phyloP scores from a whole-genome alignment of 23 tunicate genomes.

The Halocynthia aurantium region DNA sequence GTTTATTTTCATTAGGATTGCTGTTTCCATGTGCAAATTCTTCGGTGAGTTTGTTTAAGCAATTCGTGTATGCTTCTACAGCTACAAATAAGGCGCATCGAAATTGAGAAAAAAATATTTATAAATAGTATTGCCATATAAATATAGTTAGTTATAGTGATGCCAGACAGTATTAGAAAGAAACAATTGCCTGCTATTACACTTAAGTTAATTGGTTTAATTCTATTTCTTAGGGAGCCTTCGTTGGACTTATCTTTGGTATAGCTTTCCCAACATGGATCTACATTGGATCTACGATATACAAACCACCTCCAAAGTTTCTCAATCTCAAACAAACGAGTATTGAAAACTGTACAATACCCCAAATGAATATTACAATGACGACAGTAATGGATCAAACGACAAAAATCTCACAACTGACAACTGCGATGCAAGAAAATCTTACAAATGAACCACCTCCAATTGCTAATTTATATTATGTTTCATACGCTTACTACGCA shows the following conservation, averaged over 20 bases:
- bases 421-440: slow-evolving; percentile 9
- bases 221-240: slow-evolving; percentile 11
- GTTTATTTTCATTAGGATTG: slow-evolving; percentile 17
- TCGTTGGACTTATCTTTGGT: slow-evolving; percentile 8
- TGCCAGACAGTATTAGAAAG: too few relatives aligned
- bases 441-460: slow-evolving; percentile 17
- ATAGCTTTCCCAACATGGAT: slow-evolving; percentile 19
- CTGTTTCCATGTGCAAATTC: slow-evolving; percentile 20
- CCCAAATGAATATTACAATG: background rate
- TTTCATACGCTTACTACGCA: slow-evolving; percentile 68
- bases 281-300: slow-evolving; percentile 9
- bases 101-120: too few relatives aligned
- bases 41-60: slow-evolving; percentile 4
- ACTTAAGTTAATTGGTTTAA: background rate
- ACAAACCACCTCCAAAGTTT: background rate
- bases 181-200: too few relatives aligned
- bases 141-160: too few relatives aligned
- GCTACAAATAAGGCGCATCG: too few relatives aligned
- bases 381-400: slow-evolving; percentile 11
- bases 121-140: background rate
- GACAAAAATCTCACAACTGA: background rate
- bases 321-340: background rate
- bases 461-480: slow-evolving; percentile 47
- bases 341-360: background rate
- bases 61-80: too few relatives aligned